Conservation (phyloP, 2,797 vertebrate genomes). For the Sarcoramphus papa region DNA sequence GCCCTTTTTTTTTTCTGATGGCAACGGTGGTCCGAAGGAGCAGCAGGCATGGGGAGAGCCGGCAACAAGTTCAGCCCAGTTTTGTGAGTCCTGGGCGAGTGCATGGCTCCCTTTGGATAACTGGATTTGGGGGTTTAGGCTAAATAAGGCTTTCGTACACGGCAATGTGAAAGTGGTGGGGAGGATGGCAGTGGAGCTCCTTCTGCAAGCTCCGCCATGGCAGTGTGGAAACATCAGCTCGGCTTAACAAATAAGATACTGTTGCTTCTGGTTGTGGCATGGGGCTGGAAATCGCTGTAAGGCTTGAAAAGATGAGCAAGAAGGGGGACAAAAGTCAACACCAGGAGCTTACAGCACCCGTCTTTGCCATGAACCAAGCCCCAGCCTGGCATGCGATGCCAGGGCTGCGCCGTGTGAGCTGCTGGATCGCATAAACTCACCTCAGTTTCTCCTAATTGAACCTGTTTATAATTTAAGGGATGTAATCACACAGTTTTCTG, state of each 20-base stretch:
- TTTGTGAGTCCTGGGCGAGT: background rate
- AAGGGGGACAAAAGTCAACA: background rate
- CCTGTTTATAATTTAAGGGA: background rate
- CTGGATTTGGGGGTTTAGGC: background rate
- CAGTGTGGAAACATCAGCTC: background rate
- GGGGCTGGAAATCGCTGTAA: background rate
- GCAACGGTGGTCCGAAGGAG: background rate
- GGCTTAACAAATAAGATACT: background rate
- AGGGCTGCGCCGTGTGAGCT: fast-evolving
- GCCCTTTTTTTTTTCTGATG: background rate
- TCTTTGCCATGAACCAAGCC: background rate
- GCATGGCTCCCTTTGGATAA: background rate
- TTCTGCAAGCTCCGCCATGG: fast-evolving
- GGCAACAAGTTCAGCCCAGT: background rate
- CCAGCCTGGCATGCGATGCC: background rate
- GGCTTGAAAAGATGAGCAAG: background rate
- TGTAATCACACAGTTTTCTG: background rate
- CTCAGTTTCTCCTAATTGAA: background rate
- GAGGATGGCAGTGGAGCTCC: background rate
- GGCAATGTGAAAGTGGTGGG: background rate
- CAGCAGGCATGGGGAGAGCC: fast-evolving
- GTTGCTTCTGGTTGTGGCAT: background rate
- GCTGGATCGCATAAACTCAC: background rate
- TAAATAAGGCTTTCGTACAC: fast-evolving
- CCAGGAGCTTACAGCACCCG: background rate